A percentile compares a stretch with the other conserved stretches of the same genome.
Evolutionary conservation across 2,888 invertebrate species (phyloP).

Genomic region (Diplazon laetatorius): DNA sequence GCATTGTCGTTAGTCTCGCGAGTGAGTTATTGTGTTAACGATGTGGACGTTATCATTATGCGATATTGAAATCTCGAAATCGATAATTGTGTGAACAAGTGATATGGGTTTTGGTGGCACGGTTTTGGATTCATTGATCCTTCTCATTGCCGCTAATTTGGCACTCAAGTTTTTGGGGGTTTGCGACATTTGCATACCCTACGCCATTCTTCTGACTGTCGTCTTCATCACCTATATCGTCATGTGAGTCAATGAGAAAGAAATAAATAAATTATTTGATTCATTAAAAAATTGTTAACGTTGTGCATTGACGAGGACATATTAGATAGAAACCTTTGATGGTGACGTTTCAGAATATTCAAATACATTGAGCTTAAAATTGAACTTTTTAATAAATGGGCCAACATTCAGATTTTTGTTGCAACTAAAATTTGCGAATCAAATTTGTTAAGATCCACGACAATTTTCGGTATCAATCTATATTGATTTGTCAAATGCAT

Average conservation of each 20-base stretch:
- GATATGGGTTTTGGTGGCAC: slow-evolving; percentile 75
- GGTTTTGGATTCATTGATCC: slow-evolving; percentile 72
- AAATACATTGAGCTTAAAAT: too few relatives aligned
- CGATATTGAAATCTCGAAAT: slow-evolving; percentile 35
- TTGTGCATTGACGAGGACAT: slow-evolving; percentile 35
- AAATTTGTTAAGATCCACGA: too few relatives aligned
- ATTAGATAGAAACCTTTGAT: slow-evolving; percentile 54
- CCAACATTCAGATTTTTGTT: not conserved
- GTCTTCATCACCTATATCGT: slow-evolving; percentile 73
- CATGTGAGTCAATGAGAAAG: slow-evolving; percentile 72
- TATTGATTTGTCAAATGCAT: too few relatives aligned
- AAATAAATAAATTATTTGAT: too few relatives aligned
- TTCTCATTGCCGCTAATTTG: slow-evolving; percentile 72
- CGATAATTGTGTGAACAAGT: slow-evolving; percentile 62
- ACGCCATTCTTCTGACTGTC: slow-evolving; percentile 74
- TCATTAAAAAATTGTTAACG: too few relatives aligned
- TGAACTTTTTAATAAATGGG: too few relatives aligned
- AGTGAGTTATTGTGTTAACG: slow-evolving; percentile 3
- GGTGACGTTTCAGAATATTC: not conserved
- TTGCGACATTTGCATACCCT: slow-evolving; percentile 76
- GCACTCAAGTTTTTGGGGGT: slow-evolving; percentile 71
- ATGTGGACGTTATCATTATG: slow-evolving; percentile 45
- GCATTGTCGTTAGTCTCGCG: slow-evolving; percentile 3
- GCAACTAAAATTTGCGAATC: not conserved
- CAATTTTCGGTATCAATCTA: too few relatives aligned